These are phyloP conservation scores for Anoplius nigerrimus DNA, from an alignment of 2,888 invertebrate genomes.

Conservation along the genomic window DNA sequence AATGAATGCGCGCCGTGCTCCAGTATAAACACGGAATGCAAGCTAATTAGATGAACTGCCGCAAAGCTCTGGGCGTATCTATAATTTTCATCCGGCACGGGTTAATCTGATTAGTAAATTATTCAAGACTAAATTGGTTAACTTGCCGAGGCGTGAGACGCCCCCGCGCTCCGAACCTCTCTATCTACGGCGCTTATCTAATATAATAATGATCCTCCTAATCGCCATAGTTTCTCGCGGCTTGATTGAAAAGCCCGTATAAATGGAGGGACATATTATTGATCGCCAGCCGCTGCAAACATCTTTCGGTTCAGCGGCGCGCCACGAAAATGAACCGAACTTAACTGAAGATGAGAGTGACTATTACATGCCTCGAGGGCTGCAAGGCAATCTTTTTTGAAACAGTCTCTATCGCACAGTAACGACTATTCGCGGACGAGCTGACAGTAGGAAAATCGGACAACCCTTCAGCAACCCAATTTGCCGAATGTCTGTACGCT, in stretches of 20 bases:
- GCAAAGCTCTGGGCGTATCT: conserved; percentile 55
- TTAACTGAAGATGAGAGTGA: neutral
- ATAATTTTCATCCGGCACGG: conserved; percentile 54
- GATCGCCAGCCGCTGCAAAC: no score
- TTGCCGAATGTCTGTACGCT: conserved; percentile 14
- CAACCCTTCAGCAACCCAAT: conserved; percentile 1
- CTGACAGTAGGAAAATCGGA: no score
- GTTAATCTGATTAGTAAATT: conserved; percentile 57
- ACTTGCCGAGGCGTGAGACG: conserved; percentile 38
- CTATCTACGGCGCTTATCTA: conserved; percentile 32
- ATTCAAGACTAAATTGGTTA: conserved; percentile 55
- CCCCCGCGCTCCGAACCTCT: neutral
- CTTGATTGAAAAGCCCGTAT: conserved; percentile 16
- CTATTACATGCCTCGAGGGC: no score
- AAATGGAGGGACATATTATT: no score
- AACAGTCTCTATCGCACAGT: no score
- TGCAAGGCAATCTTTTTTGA: no score
- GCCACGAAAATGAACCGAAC: no score
- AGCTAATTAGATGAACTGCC: conserved; percentile 56
- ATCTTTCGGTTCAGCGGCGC: no score
- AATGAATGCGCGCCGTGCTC: conserved; percentile 28
- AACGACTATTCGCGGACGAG: no score
- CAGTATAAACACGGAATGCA: conserved; percentile 31
- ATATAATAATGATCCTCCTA: conserved; percentile 28
- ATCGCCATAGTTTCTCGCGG: conserved; percentile 15